Conservation (phyloP, 2,797 vertebrate genomes). For the Pempheris klunzingeri region DNA sequence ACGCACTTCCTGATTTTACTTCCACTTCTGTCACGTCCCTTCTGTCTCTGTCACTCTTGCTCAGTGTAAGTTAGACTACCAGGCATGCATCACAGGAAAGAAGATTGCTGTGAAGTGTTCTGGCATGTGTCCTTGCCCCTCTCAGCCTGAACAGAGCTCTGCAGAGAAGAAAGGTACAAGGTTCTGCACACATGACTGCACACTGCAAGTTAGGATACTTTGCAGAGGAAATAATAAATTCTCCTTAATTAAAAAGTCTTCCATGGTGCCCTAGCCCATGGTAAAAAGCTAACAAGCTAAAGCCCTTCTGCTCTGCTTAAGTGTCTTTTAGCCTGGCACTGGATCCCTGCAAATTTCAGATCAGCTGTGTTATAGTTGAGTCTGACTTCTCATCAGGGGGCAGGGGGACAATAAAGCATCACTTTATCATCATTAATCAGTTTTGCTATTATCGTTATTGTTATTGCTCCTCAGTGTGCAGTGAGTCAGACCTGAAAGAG, state of each 20-base stretch:
- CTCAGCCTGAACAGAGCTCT: constrained; percentile 82
- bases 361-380: constrained; percentile 23
- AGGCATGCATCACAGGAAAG: constrained; percentile 94
- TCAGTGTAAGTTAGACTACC: constrained; percentile 98
- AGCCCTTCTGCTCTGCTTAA: constrained; percentile 9
- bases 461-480: constrained; percentile 86
- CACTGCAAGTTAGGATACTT: constrained; percentile 11
- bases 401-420: constrained; percentile 32
- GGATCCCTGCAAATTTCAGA: constrained; percentile 16
- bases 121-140: constrained; percentile 92
- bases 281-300: constrained; percentile 21
- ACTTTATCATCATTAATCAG: constrained; percentile 46
- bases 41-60: constrained; percentile 34
- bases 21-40: constrained; percentile 37
- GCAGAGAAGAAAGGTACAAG: constrained; percentile 89
- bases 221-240: constrained; percentile 25
- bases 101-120: constrained; percentile 92
- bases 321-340: constrained; percentile 1
- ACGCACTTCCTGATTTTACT: constrained; percentile 45
- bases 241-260: constrained; percentile 30
- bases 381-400: constrained; percentile 21
- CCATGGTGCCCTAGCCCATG: constrained; percentile 6
- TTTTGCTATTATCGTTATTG: constrained; percentile 40
- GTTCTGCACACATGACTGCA: constrained; percentile 31
- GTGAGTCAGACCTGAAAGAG: constrained; percentile 92